These are phyloP conservation scores for Chaetogeoica ovagalla DNA, from an alignment of 2,888 invertebrate species.

Conservation along the genomic window DNA sequence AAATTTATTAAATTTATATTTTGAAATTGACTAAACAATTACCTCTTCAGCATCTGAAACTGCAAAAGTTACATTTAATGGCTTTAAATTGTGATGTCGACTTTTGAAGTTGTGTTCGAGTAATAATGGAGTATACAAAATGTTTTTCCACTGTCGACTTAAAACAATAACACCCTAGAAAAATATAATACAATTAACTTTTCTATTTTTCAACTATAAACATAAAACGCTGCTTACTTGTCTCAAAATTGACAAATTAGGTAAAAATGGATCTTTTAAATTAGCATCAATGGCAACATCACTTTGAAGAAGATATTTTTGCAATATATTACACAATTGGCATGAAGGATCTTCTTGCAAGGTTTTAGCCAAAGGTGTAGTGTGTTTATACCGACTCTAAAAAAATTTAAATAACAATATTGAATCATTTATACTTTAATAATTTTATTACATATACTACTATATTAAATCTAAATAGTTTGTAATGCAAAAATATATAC, in stretches of 20 bases:
- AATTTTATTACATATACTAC: neutral
- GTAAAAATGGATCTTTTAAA: conserved; percentile 79
- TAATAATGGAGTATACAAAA: conserved; percentile 87
- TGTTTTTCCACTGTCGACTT: conserved; percentile 95
- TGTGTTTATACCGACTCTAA: conserved; percentile 86
- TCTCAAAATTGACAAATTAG: conserved; percentile 82
- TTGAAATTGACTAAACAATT: conserved; percentile 54
- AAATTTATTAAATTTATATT: conserved; percentile 21
- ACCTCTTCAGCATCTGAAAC: conserved; percentile 82
- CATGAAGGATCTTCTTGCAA: conserved; percentile 94
- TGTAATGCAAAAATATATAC: conserved; percentile 60
- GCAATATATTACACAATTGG: conserved; percentile 85
- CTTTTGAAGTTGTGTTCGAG: conserved; percentile 87
- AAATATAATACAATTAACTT: conserved; percentile 37
- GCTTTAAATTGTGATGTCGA: conserved; percentile 70
- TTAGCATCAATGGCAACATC: conserved; percentile 82
- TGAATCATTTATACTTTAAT: neutral
- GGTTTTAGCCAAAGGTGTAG: conserved; percentile 85
- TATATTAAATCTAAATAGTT: neutral
- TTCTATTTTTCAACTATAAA: neutral
- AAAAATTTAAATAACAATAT: conserved; percentile 38
- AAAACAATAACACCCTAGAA: conserved; percentile 89
- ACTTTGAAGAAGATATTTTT: conserved; percentile 78
- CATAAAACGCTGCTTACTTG: conserved; percentile 66
- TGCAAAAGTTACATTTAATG: conserved; percentile 86